phyloP scores from a whole-genome alignment of 2,113 vertebrate genomes.

The Xiphophorus couchianus region DNA sequence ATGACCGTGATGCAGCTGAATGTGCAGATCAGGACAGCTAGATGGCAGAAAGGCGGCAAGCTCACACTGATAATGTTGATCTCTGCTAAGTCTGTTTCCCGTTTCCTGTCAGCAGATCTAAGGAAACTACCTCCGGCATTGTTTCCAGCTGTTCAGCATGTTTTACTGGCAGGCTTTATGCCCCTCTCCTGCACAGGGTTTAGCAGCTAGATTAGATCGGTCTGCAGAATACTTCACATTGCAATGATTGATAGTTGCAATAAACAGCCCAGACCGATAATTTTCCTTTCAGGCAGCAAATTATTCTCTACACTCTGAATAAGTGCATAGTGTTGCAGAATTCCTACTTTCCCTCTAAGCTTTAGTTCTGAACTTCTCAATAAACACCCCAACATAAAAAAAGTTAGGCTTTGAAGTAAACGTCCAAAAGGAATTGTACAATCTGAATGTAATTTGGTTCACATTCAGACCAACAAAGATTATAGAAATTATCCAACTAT shows the following conservation, averaged over 20 bases:
- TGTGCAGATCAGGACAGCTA: conserved; percentile 28
- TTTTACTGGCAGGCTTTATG: conserved; percentile 15
- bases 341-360: background rate
- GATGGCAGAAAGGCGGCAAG: conserved; percentile 9
- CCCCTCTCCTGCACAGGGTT: conserved; percentile 6
- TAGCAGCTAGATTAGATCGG: background rate
- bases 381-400: background rate
- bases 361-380: background rate
- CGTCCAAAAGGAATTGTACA: background rate
- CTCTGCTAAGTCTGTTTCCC: conserved; percentile 64
- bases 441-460: background rate
- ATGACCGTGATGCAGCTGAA: conserved; percentile 44
- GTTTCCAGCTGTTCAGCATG: conserved; percentile 34
- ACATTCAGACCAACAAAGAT: background rate
- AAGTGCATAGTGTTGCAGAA: background rate
- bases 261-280: background rate
- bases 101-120: conserved; percentile 54
- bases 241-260: background rate
- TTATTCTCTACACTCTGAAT: background rate
- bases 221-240: background rate
- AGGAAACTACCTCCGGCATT: background rate
- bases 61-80: conserved; percentile 49
- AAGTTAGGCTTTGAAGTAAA: background rate
- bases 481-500: background rate
- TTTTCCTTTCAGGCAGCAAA: background rate